These are phyloP conservation scores for Agrochola macilenta DNA, from an alignment of 2,888 invertebrate species.

Conservation along the genomic window DNA sequence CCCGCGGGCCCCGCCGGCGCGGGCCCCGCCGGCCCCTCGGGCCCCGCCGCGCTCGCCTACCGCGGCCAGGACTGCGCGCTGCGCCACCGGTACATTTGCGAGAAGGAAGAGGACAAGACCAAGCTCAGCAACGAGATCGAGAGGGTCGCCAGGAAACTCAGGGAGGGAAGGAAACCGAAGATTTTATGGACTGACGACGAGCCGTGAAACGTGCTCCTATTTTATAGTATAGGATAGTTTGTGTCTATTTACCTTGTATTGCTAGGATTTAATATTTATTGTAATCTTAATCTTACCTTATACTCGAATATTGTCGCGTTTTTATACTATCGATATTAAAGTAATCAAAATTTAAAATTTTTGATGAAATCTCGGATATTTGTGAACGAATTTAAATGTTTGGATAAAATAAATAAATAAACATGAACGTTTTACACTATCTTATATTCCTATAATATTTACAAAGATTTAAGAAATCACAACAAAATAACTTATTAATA, in stretches of 20 bases:
- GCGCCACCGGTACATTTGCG: constrained; percentile 93
- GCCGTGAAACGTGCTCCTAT: constrained; percentile 25
- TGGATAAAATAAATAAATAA: constrained; percentile 61
- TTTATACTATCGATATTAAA: constrained; percentile 9
- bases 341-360: background rate
- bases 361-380: constrained; percentile 10
- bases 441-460: constrained; percentile 74
- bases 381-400: constrained; percentile 44
- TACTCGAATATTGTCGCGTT: constrained; percentile 23
- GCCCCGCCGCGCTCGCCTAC: constrained; percentile 90
- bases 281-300: constrained; percentile 34
- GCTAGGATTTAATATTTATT: constrained; percentile 54
- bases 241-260: constrained; percentile 28
- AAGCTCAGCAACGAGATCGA: constrained; percentile 91
- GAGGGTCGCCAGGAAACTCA: constrained; percentile 80
- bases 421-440: constrained; percentile 71
- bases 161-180: constrained; percentile 55
- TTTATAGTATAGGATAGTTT: constrained; percentile 12
- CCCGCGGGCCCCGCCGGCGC: constrained; percentile 75
- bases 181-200: constrained; percentile 63
- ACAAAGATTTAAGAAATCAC: constrained; percentile 82
- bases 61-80: constrained; percentile 94
- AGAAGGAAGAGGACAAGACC: constrained; percentile 91
- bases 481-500: constrained; percentile 87
- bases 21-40: constrained; percentile 85